Evolutionary conservation across 2,888 invertebrate species (phyloP), one percentile per base, ranked within the genome.

Genomic region (Notodonta dromedarius): DNA sequence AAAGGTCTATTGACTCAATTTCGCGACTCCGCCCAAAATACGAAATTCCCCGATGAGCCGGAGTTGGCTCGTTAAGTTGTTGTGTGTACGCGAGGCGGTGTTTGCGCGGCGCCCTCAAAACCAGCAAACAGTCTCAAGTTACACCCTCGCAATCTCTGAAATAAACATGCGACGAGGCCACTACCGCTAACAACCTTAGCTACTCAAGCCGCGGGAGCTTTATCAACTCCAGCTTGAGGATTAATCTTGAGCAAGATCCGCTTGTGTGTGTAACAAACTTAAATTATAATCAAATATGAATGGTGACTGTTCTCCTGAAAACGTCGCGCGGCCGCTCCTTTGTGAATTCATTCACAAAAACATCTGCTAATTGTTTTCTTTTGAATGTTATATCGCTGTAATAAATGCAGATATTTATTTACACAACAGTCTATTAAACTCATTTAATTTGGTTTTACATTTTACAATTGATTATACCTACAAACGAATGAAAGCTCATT

Each of bases 101-200:
- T 88, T 88, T 89, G 82, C 83, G 76, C 83, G 72, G 72, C 83
- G 83, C 81, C 86, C 85, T 88, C 86, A 83, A 85, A 87, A 86
- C 86, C 85, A 78, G 86, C 84, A 87, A 89, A 88, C 88, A 88
- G 78, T 87, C 83, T 88, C 86, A 83, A 89, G 86, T 87, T 86
- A 88, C 89, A 86, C 85, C 86, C 88, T 87, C 86, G 83, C 88
- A 88, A 89, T 90, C 88, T 88, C 82, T 83, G 85, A 87, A 89
- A 89, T 88, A 90, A 89, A 89, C 89, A 89, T 85, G 84, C 86
- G 86, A 83, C 78, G 83, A 80, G 86, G 83, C 86, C 84, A 85
- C 87, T 84, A 85, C 79, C 78, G 79, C 86, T 86, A 86, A 88
- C 88, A 88, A 85, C 84, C 84, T 84, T 79, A 83, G 75, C 79